Base-by-base conservation (phyloP, 2,888 invertebrate species). In the Dexiosoma caninum region DNA sequence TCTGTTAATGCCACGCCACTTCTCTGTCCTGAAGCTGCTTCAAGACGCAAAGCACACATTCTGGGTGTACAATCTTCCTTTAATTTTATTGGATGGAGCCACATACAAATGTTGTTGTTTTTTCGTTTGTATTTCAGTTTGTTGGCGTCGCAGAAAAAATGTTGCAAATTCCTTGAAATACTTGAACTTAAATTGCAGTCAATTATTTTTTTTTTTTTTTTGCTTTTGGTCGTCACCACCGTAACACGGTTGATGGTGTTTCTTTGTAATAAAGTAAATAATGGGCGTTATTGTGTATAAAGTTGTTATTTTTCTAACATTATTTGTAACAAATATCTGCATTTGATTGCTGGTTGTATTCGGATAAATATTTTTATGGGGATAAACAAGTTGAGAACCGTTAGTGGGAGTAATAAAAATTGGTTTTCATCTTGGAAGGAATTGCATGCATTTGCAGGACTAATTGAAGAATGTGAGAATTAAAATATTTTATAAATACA, bases 181-280 rank as follows among this genome's bases (percentile, higher is more conserved):
- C 72, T 81, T 77, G 77, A 81, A 69, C 81, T 74, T 69, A 81
- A 81, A 81, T 77, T 81, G 72, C 77, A 77, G 77, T 77, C 72
- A 77, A 81, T 77, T 72, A 67, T 69, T 81, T n/a, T n/a, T n/a
- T n/a, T n/a, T n/a, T n/a, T n/a, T n/a, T n/a, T n/a, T n/a, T n/a
- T n/a, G n/a, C n/a, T n/a, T n/a, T 72, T 44, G 55, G 46, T 62
- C 42, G 49, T 74, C 66, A 64, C 70, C 55, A 57, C 30, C 44
- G 23, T 77, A 69, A 72, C 69, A 77, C 60, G 53, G 37, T 76
- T 35, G n/a, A 3, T 35, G 40, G 10, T 60, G 16, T 35, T 66
- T 60, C 16, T 49, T 55, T 74, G 62, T 51, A 16, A n/a, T 19
- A 53, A 19, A 32, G 21, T 49, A 40, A 55, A 77, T 51, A 21